Base-by-base conservation (phyloP, 1,140 invertebrate genomes). In the Carposina sasakii region DNA sequence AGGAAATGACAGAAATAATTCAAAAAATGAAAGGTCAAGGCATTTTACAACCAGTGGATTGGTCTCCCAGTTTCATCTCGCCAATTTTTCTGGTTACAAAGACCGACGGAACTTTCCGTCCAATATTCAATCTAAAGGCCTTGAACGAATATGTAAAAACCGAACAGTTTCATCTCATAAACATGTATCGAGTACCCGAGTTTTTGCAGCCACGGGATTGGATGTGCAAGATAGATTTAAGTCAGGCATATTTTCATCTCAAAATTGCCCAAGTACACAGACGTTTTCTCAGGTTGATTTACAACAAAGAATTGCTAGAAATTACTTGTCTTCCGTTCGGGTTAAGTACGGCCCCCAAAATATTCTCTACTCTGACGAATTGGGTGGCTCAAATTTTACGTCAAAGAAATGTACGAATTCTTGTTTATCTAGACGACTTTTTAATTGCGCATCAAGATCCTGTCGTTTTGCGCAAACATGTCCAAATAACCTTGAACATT, bases 171-270 rank as follows among this genome's bases (percentile, higher is more conserved):
- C 45, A 50, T 12, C 47, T 71, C 10, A 62, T 74, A 33, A 66
- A 59, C 20, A 62, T 61, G 26, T 45, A 48, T 22, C 45, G 50
- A 23, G 46, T 68, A 43, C 65, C 70, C 42, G 57, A 61, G 1
- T 70, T 71, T 45, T 44, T 72, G 0, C 61, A 72, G 22, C 17
- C 44, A 21, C 22, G 40, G n/a, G 57, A 63, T 31, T 63, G 49
- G 51, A 23, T 63, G 43, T 37, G 26, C 43, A 63, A 56, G 28
- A 30, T 63, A 3, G 60, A 63, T 21, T n/a, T 63, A 28, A 52
- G 48, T 10, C 52, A 63, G 24, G 60, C 52, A 2, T 60, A 81
- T 48, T 88, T 88, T 62, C 62, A 87, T 49, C 28, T 60, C n/a
- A n/a, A 52, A 26, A 48, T 63, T 22, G 45, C 42, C 10, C 12